These are phyloP conservation scores for Dermolepida albohirtum DNA, from an alignment of 2,888 invertebrate genomes.

Conservation along the genomic window DNA sequence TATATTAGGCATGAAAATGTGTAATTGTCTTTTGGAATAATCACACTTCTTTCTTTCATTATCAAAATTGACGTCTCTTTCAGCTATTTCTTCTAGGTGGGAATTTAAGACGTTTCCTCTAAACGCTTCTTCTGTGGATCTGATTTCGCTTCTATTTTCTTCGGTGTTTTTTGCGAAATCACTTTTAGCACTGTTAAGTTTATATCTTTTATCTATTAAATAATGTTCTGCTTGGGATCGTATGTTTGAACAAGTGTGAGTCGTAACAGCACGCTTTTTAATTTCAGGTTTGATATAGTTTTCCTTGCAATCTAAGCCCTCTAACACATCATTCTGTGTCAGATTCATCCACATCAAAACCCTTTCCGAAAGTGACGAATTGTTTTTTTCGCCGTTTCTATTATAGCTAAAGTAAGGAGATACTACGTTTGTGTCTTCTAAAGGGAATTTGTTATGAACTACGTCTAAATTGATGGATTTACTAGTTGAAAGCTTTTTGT, in stretches of 20 bases:
- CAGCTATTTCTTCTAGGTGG: not conserved
- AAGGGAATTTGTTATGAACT: slow-evolving; percentile 35
- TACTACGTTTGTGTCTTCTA: slow-evolving; percentile 15
- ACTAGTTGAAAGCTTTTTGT: slow-evolving; percentile 36
- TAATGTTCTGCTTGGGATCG: slow-evolving; percentile 23
- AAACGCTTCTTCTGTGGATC: slow-evolving; percentile 16
- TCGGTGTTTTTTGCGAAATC: slow-evolving; percentile 21
- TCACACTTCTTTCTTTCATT: slow-evolving; percentile 28
- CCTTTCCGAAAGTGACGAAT: slow-evolving; percentile 72
- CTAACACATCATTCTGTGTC: slow-evolving; percentile 31
- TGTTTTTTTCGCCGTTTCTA: slow-evolving; percentile 47
- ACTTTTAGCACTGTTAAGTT: slow-evolving; percentile 25
- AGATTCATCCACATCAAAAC: slow-evolving; percentile 83
- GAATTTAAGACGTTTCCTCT: not conserved
- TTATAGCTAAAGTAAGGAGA: slow-evolving; percentile 28
- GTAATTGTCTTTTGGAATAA: slow-evolving; percentile 72
- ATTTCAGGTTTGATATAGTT: not conserved
- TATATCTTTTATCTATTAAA: slow-evolving; percentile 20
- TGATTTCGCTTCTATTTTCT: slow-evolving; percentile 6
- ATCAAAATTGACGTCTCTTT: not conserved
- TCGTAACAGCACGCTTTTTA: slow-evolving; percentile 41
- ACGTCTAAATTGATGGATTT: slow-evolving; percentile 29
- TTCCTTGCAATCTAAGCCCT: slow-evolving; percentile 20
- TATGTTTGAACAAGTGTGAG: slow-evolving; percentile 35
- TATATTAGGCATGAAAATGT: slow-evolving; percentile 79